Base-by-base conservation (phyloP, 1,140 invertebrate genomes). In the Coenobita brevimanus region DNA sequence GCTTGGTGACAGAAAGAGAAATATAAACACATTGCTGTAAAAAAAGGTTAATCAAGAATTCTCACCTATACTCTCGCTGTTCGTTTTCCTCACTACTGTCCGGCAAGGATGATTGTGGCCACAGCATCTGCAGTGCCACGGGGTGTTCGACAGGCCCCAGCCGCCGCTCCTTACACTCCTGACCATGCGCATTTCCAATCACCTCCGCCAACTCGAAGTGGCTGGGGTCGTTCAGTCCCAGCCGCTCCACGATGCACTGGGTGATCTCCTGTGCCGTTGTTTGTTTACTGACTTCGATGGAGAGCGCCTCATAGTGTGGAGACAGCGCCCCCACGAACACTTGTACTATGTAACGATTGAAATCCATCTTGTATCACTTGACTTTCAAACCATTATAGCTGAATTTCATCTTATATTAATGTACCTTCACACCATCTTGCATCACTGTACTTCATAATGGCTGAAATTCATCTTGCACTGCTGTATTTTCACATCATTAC, bases 161-260 rank as follows among this genome's bases (percentile, higher is more conserved):
- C 91, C 97, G 94, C 87, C 98, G 93, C 93, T 99, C 98, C 92
- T 99, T 98, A 92, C 97, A 98, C 92, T 98, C 96, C 91, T 96
- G 95, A 21, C 96, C 96, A 82, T 95, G 94, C 91, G 95, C 95
- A 92, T 97, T 96, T 83, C 96, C 96, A 83, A 95, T 94, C 21
- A 98, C 97, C 93, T 99, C 98, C 41, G 97, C 97, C 91, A 99
- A 93, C 93, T 98, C 97, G 93, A 96, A 98, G 85, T 95, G 95
- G 90, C 94, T 92, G 91, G 95, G 93, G 91, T 94, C 94, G 89
- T 94, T 94, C 73, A 98, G 94, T 80, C 94, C 94, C 27, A 97
- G 93, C 91, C 96, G 94, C 89, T 97, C 96, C 64, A 96, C 96
- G 85, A 97, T 98, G 92, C 97, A 97, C 84, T 95, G 94, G 57